Conservation (phyloP, 2,797 vertebrate genomes). For the Sebastiscus albofasciatus region DNA sequence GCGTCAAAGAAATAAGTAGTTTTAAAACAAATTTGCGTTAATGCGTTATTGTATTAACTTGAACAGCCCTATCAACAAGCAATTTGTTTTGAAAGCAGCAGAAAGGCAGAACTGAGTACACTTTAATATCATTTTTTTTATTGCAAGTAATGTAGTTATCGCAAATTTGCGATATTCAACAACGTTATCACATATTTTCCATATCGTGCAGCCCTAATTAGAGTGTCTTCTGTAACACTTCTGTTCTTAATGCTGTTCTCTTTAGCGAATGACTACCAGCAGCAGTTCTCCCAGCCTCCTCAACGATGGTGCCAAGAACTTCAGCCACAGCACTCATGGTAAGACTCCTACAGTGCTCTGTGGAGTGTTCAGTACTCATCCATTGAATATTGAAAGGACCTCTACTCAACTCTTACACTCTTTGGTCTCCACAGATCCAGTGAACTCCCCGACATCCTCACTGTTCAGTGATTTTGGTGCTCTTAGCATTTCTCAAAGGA, state of each 20-base stretch:
- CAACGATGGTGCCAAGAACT: constrained; percentile 99
- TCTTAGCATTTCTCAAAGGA: constrained; percentile 96
- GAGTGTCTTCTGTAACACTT: not conserved
- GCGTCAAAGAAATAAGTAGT: no score
- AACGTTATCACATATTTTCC: no score
- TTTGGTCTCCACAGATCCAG: constrained; percentile 86
- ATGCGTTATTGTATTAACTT: no score
- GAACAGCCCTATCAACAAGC: no score
- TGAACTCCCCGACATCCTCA: constrained; percentile 94
- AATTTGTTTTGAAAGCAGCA: no score
- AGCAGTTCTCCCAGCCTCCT: constrained; percentile 98
- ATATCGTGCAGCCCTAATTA: no score
- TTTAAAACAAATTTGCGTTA: no score
- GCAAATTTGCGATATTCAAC: no score
- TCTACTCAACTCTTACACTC: not conserved
- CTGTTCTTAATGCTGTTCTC: constrained; percentile 30
- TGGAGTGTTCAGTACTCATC: not conserved
- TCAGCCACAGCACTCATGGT: constrained; percentile 93
- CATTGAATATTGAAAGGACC: not conserved
- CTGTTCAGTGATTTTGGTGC: constrained; percentile 99
- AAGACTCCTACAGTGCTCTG: constrained; percentile 51
- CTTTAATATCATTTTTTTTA: no score
- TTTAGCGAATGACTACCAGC: constrained; percentile 97
- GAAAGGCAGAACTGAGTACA: no score
- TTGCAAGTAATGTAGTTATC: no score